Evolutionary conservation across 2,113 vertebrate species (phyloP).

Genomic region (Sminthopsis crassicaudata): DNA sequence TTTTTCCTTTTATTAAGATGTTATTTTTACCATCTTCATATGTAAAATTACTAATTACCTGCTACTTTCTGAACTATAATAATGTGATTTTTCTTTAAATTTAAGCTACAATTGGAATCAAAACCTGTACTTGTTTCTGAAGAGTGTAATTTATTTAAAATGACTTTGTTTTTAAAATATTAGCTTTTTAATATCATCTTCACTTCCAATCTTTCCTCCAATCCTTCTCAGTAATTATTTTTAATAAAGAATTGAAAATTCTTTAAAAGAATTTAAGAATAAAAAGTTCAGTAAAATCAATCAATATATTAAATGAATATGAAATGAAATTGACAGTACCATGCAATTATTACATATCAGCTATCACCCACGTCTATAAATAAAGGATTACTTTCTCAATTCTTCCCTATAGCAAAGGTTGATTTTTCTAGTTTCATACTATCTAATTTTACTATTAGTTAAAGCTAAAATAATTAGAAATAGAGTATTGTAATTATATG

Average conservation of each 20-base stretch:
- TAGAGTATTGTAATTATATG: background rate
- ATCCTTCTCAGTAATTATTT: background rate
- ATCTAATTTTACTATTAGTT: background rate
- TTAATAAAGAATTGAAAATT: background rate
- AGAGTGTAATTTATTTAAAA: background rate
- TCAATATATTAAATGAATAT: background rate
- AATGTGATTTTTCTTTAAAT: background rate
- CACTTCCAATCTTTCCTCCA: background rate
- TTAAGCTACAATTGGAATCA: background rate
- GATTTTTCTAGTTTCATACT: background rate
- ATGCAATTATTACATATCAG: background rate
- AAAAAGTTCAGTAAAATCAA: background rate
- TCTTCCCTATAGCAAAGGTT: background rate
- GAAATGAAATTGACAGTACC: background rate
- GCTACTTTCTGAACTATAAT: background rate
- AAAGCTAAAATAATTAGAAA: background rate
- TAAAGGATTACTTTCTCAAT: background rate
- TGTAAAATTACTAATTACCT: background rate
- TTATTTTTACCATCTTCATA: background rate
- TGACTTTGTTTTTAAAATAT: background rate
- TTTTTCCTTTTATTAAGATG: background rate
- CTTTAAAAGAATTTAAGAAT: background rate
- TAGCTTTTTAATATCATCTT: background rate
- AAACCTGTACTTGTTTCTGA: background rate
- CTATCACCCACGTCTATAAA: background rate